Base-by-base conservation (phyloP, 2,888 invertebrate species). In the Cryptophagus acutangulus region DNA sequence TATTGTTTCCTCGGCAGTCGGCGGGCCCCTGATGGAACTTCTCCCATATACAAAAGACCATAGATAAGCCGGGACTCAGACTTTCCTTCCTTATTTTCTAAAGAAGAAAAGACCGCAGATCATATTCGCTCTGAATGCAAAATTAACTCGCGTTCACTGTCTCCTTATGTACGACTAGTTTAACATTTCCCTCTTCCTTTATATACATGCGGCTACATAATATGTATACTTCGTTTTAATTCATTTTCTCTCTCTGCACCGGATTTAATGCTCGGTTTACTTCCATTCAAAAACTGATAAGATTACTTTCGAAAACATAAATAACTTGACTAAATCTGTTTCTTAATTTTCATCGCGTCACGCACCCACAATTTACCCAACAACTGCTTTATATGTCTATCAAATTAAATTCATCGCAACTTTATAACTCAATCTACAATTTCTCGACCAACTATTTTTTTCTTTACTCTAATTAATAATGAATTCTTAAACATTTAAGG, bases 251-350 rank as follows among this genome's bases (percentile, higher is more conserved):
- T 54, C 54, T 54, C 54, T 48, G 46, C 51, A 43, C 54, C 52
- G 59, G 62, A 62, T 61, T 62, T 62, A 59, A 60, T 62, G 59
- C 60, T 59, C 59, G 58, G 58, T 59, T 60, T 58, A 57, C 54
- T 59, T 59, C 12, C 57, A 55, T 54, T 58, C 57, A 51, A 50
- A 52, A 54, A 59, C 55, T 13, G 60, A 62, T 61, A 59, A 59
- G 59, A 62, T 61, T 60, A 59, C 59, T 52, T 55, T 51, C n/a
- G n/a, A 55, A 57, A 59, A 58, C 58, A 58, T 61, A 62, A 62
- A 62, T 61, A 61, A 61, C 57, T 60, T 56, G 45, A 48, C 55
- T 46, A 54, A 31, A 60, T 58, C 60, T 58, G 61, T 55, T 58
- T 55, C 55, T 53, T 51, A 51, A 54, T 54, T 58, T 56, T 58